phyloP scores from a whole-genome alignment of 2,797 vertebrate species.

The Acrocephalus scirpaceus region DNA sequence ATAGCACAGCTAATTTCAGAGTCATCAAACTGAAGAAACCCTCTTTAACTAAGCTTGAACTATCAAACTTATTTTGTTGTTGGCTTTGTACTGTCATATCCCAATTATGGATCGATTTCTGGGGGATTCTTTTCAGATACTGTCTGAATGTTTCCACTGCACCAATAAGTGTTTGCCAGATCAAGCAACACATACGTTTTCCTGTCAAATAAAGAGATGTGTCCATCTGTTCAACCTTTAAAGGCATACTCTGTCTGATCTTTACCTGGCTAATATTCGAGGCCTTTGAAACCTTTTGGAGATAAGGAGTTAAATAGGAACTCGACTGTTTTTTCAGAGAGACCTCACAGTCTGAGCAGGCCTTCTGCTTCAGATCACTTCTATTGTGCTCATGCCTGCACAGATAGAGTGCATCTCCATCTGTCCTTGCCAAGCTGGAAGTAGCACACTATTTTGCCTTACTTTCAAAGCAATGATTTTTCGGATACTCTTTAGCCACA shows the following conservation, averaged over 20 bases:
- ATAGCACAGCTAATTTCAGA: not conserved
- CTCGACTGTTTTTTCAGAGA: not conserved
- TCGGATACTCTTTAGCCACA: not conserved
- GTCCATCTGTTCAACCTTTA: conserved; percentile 37
- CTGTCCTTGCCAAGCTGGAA: conserved; percentile 13
- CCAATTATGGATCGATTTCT: not conserved
- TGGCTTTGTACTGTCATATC: not conserved
- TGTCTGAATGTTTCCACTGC: not conserved
- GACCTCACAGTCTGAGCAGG: not conserved
- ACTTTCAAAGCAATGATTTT: not conserved
- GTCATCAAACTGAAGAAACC: not conserved
- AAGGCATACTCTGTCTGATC: not conserved
- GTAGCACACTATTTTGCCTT: not conserved
- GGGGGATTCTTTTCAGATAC: not conserved
- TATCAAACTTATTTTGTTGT: not conserved
- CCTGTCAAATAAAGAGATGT: conserved; percentile 48
- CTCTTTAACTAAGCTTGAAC: conserved; percentile 1
- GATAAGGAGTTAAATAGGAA: conserved; percentile 32
- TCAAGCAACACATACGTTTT: conserved; percentile 31
- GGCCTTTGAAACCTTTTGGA: not conserved
- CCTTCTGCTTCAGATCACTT: conserved; percentile 58
- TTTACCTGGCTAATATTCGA: not conserved
- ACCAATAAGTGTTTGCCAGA: not conserved
- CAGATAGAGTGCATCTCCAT: not conserved
- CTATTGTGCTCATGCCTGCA: conserved; percentile 29